Conservation (phyloP, 2,113 vertebrate species). For the Anarhynchus alexandrinus region DNA sequence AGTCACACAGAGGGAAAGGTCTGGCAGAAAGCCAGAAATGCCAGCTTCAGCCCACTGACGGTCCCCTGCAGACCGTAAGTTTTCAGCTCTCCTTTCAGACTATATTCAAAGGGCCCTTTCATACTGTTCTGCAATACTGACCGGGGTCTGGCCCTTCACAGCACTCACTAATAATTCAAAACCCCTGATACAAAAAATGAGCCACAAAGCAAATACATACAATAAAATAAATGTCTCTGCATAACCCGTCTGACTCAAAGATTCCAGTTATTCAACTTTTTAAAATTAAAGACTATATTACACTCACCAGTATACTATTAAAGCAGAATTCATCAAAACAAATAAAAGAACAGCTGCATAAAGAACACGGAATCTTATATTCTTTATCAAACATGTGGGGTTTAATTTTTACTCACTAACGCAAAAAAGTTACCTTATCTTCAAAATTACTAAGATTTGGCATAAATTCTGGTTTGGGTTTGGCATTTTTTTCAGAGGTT, state of each 20-base stretch:
- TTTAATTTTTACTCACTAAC: background rate
- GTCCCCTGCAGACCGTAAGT: background rate
- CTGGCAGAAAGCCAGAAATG: background rate
- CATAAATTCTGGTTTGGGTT: background rate
- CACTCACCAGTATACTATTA: background rate
- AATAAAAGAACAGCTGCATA: background rate
- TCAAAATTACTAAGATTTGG: background rate
- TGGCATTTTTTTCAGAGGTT: background rate
- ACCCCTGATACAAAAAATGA: background rate
- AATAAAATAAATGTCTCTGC: background rate
- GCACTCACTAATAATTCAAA: background rate
- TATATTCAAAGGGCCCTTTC: background rate
- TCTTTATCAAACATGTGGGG: rapidly evolving
- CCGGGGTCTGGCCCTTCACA: background rate
- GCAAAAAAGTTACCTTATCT: background rate
- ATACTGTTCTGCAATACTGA: background rate
- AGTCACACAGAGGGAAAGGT: background rate
- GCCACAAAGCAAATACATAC: background rate
- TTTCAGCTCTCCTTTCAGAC: background rate
- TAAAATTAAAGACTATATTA: background rate
- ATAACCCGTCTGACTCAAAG: background rate
- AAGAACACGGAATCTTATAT: background rate
- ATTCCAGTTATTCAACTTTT: background rate
- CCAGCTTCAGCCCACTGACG: background rate
- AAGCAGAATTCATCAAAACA: background rate